These are phyloP conservation scores for Dallia pectoralis DNA, from an alignment of 2,797 vertebrate species.

Conservation along the genomic window DNA sequence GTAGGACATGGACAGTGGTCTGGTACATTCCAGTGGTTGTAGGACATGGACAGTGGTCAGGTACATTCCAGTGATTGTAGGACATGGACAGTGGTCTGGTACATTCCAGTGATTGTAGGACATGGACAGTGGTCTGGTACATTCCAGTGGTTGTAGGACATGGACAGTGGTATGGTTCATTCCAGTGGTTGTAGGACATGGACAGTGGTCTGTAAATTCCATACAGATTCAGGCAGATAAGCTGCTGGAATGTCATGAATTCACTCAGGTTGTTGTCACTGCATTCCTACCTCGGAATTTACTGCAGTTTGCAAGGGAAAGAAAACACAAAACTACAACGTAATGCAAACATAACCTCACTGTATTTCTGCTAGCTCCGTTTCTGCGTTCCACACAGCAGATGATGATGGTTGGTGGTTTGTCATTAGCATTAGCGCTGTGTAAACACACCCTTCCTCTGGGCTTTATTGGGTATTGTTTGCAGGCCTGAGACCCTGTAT, in stretches of 20 bases:
- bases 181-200: slow-evolving; percentile 9
- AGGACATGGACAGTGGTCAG: no score
- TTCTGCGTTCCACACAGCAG: slow-evolving; percentile 8
- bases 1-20: no score
- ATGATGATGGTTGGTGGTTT: slow-evolving; percentile 47
- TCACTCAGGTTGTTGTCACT: slow-evolving; percentile 47
- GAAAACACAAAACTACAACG: slow-evolving; percentile 9
- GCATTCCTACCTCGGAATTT: slow-evolving; percentile 43
- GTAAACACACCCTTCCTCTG: slow-evolving; percentile 67
- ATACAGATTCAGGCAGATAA: slow-evolving; percentile 65
- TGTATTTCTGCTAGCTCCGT: neutral
- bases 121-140: no score
- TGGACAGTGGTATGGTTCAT: slow-evolving; percentile 44
- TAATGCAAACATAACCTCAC: slow-evolving; percentile 4
- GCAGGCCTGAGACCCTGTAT: slow-evolving; percentile 68
- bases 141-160: no score
- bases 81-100: no score
- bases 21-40: no score
- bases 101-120: no score
- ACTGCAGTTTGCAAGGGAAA: slow-evolving; percentile 28
- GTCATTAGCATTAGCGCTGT: slow-evolving; percentile 67
- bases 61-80: no score
- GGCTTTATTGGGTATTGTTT: slow-evolving; percentile 76
- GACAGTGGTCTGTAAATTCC: slow-evolving; percentile 47
- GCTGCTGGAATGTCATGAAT: slow-evolving; percentile 67